Conservation (phyloP, 2,113 vertebrate species). For the Oophaga pumilio region DNA sequence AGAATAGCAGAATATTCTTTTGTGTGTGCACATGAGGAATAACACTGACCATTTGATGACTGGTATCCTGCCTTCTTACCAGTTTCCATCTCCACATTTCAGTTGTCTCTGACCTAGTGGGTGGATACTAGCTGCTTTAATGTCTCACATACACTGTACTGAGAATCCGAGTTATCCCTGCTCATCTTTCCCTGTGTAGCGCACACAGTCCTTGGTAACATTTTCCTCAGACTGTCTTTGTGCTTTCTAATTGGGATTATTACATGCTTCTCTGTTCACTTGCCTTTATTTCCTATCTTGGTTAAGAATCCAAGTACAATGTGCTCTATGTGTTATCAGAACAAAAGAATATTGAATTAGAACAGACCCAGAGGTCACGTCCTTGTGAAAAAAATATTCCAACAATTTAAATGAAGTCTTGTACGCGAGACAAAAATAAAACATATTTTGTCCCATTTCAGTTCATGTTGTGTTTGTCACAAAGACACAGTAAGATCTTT, state of each 20-base stretch:
- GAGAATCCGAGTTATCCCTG: too few species aligned
- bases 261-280: background rate
- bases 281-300: accelerated
- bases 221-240: background rate
- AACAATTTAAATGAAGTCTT: constrained; percentile 29
- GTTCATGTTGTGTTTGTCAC: constrained; percentile 29
- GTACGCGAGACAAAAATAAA: background rate
- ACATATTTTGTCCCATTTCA: constrained; percentile 30
- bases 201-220: background rate
- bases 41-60: too few species aligned
- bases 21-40: too few species aligned
- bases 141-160: too few species aligned
- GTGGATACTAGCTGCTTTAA: too few species aligned
- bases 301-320: background rate
- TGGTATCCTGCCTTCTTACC: too few species aligned
- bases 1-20: too few species aligned
- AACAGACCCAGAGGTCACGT: background rate
- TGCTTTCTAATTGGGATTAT: background rate
- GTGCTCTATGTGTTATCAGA: background rate
- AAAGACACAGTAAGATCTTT: constrained; percentile 24
- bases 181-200: too few species aligned
- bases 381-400: constrained; percentile 31
- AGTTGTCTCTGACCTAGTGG: too few species aligned
- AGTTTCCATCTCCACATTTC: too few species aligned
- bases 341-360: constrained; percentile 20